Evolutionary conservation across 1,140 invertebrate species (phyloP).

Genomic region (Copidosoma floridanum): DNA sequence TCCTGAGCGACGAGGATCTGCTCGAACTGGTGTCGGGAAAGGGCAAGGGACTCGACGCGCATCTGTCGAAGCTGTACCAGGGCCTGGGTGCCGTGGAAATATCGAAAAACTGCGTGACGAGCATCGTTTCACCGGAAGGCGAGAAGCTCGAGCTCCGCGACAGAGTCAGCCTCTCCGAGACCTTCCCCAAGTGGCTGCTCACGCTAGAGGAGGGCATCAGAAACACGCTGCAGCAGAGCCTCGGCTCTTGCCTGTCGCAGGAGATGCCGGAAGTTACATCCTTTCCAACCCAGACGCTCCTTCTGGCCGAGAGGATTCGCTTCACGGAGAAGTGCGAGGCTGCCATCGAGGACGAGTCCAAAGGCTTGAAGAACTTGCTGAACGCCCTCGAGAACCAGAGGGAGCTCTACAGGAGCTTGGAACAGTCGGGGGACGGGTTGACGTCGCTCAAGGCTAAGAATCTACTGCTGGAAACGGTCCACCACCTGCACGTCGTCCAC

Average conservation of each 20-base stretch:
- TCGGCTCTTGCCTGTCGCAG: conserved; percentile 48
- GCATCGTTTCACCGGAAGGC: conserved; percentile 76
- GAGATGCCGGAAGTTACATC: conserved; percentile 40
- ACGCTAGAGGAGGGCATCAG: conserved; percentile 48
- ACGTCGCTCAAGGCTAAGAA: conserved; percentile 56
- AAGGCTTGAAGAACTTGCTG: conserved; percentile 42
- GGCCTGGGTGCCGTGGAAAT: conserved; percentile 80
- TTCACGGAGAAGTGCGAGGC: conserved; percentile 51
- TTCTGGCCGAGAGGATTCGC: conserved; percentile 47
- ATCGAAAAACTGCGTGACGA: conserved; percentile 63
- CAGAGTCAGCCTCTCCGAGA: conserved; percentile 62
- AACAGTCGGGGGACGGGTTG: conserved; percentile 55
- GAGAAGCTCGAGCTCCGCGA: conserved; percentile 78
- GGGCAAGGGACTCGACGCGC: conserved; percentile 83
- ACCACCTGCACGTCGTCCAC: conserved; percentile 82
- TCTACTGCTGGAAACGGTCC: conserved; percentile 91
- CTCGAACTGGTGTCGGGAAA: conserved; percentile 85
- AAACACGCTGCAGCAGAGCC: conserved; percentile 38
- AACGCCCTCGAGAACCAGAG: conserved; percentile 49
- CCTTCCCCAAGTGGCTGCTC: conserved; percentile 45
- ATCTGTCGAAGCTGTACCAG: conserved; percentile 93
- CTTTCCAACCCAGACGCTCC: conserved; percentile 50
- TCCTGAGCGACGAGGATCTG: conserved; percentile 94
- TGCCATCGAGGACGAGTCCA: conserved; percentile 41
- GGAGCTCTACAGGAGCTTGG: conserved; percentile 44